These are phyloP conservation scores for Ciconia stormi DNA, from an alignment of 2,113 vertebrate species.

Conservation along the genomic window DNA sequence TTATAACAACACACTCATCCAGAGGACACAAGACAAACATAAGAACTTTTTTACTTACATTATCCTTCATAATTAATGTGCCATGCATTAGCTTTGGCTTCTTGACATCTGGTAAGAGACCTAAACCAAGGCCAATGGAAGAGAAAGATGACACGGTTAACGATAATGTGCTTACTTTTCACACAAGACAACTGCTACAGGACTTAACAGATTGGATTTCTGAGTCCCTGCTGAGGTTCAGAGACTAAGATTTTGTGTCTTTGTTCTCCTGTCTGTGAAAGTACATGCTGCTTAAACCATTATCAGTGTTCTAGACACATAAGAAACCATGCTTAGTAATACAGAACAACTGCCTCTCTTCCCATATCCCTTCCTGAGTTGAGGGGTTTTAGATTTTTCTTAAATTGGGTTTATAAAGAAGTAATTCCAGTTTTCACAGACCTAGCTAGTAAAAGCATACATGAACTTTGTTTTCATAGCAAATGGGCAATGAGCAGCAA, in stretches of 20 bases:
- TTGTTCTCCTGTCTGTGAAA: no score
- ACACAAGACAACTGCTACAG: fast-evolving
- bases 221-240: not conserved
- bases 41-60: constrained; percentile 72
- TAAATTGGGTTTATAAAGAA: not conserved
- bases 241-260: not conserved
- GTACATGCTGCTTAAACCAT: fast-evolving
- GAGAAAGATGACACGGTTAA: not conserved
- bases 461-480: fast-evolving
- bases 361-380: not conserved
- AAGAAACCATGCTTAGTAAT: fast-evolving
- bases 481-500: not conserved
- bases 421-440: not conserved
- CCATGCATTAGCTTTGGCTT: constrained; percentile 91
- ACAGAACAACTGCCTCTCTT: not conserved
- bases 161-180: fast-evolving
- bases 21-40: not conserved
- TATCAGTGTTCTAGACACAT: fast-evolving
- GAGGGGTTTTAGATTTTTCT: not conserved
- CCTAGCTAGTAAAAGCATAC: not conserved
- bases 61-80: constrained; percentile 95
- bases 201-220: not conserved
- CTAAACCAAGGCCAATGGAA: constrained; percentile 42
- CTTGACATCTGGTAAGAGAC: constrained; percentile 85
- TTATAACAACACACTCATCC: fast-evolving